Evolutionary conservation across 1,140 invertebrate species (phyloP).

Genomic region (Zaprionus gabonicus): DNA sequence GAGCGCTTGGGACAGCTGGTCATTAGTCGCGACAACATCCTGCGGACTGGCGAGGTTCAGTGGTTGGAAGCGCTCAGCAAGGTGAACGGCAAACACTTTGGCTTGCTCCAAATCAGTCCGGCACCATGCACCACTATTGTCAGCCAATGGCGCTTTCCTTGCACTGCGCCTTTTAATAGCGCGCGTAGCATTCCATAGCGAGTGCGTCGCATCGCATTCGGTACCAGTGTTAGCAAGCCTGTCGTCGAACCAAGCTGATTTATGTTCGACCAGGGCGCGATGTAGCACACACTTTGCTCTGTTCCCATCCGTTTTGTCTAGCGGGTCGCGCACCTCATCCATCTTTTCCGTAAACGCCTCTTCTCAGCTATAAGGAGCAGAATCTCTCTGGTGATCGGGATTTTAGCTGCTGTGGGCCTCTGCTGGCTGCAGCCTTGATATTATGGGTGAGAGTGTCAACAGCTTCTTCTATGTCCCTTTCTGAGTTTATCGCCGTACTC

Average conservation of each 20-base stretch:
- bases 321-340: not conserved
- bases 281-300: not conserved
- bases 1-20: no score
- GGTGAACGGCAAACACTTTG: not conserved
- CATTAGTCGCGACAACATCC: not conserved
- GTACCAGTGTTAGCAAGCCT: not conserved
- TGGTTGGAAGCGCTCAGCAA: not conserved
- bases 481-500: no score
- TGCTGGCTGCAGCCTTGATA: no score
- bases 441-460: no score
- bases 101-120: not conserved
- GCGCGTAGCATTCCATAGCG: no score
- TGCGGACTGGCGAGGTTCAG: conserved; percentile 6
- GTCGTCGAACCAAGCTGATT: conserved; percentile 2
- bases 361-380: not conserved
- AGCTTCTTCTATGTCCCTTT: no score
- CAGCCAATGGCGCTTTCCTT: no score
- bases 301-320: conserved; percentile 2
- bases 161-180: no score
- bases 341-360: not conserved
- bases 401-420: no score
- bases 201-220: not conserved
- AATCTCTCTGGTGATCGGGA: no score
- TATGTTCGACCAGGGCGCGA: not conserved
- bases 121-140: no score